Evolutionary conservation across 2,888 invertebrate genomes (phyloP).

Genomic region (Physocephala rufipes): DNA sequence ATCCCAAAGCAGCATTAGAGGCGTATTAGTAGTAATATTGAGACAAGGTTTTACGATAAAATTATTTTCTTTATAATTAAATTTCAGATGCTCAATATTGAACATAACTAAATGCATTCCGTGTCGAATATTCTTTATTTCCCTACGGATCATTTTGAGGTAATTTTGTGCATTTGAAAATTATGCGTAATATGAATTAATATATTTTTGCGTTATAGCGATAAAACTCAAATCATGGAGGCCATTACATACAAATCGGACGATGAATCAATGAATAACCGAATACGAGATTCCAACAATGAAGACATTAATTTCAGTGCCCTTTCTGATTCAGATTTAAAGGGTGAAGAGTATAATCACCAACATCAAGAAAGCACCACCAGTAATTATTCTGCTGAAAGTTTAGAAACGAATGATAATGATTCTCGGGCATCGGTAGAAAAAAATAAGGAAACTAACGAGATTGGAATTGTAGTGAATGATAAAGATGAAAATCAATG

Average conservation of each 20-base stretch:
- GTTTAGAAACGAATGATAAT: constrained; percentile 33
- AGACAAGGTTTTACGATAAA: too few relatives aligned
- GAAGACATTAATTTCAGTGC: constrained; percentile 27
- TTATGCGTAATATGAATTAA: neutral
- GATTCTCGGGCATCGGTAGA: constrained; percentile 35
- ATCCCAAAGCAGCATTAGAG: too few relatives aligned
- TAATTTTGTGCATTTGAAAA: neutral
- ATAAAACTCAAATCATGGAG: constrained; percentile 53
- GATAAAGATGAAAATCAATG: constrained; percentile 48
- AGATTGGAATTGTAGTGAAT: constrained; percentile 8
- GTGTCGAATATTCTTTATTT: neutral
- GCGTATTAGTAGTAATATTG: too few relatives aligned
- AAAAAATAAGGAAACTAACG: constrained; percentile 5
- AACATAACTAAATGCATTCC: constrained; percentile 22
- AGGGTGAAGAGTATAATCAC: neutral
- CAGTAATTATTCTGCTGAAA: neutral
- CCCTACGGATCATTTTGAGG: neutral
- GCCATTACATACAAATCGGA: constrained; percentile 51
- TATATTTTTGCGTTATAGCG: neutral
- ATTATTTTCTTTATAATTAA: too few relatives aligned
- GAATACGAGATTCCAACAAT: constrained; percentile 8
- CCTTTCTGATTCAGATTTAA: neutral
- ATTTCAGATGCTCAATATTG: neutral
- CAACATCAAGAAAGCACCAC: too few relatives aligned
- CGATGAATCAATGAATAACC: constrained; percentile 46